phyloP scores from a whole-genome alignment of 2,113 vertebrate genomes.

The Henicopernis longicauda region DNA sequence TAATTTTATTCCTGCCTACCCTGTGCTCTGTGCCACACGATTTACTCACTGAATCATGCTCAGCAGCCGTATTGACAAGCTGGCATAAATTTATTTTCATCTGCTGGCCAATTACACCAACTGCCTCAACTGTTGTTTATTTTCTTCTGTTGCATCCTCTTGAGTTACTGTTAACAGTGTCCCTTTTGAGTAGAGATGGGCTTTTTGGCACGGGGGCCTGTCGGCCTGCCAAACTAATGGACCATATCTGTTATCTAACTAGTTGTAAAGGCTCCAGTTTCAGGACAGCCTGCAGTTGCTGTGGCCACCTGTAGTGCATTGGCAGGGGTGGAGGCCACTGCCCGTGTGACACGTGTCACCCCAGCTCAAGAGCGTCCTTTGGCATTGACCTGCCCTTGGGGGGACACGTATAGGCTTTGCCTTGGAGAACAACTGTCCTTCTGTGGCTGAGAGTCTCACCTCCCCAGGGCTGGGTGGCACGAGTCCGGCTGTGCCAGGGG shows the following conservation, averaged over 20 bases:
- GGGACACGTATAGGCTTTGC: neutral
- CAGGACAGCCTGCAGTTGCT: conserved; percentile 60
- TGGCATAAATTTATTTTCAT: conserved; percentile 49
- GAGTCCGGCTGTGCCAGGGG: neutral
- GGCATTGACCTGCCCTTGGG: neutral
- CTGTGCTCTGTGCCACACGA: neutral
- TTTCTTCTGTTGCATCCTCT: conserved; percentile 59
- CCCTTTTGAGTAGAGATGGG: conserved; percentile 53
- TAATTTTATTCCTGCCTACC: conserved; percentile 45
- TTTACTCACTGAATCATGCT: conserved; percentile 43
- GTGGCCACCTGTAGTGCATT: conserved; percentile 45
- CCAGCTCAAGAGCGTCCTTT: neutral
- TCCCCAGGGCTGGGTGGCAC: neutral
- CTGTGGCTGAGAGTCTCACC: neutral
- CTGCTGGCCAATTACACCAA: conserved; percentile 61
- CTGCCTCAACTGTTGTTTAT: conserved; percentile 63
- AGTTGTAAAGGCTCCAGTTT: conserved; percentile 47
- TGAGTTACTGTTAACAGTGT: conserved; percentile 65
- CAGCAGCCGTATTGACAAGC: conserved; percentile 46
- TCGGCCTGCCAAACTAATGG: conserved; percentile 51
- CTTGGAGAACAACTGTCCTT: neutral
- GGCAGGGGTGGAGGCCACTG: neutral
- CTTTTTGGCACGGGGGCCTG: conserved; percentile 9
- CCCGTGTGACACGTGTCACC: neutral
- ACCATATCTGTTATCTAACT: conserved; percentile 60